Evolutionary conservation across 2,797 vertebrate species (phyloP).

Genomic region (Poeciliopsis paucimaculata): DNA sequence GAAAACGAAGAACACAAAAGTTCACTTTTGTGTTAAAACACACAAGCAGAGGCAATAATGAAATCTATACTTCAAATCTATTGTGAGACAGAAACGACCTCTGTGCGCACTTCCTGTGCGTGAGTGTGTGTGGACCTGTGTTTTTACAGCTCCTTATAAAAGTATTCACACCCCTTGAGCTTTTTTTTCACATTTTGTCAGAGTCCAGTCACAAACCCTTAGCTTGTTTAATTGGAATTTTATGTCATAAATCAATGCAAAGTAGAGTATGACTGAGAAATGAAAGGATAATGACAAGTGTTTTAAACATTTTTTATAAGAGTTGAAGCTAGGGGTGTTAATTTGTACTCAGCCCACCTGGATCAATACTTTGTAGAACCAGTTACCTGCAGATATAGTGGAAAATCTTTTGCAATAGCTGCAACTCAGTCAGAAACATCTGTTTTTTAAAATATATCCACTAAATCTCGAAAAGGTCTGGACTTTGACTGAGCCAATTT

Average conservation of each 20-base stretch:
- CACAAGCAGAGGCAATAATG: constrained; percentile 36
- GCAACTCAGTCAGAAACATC: not conserved
- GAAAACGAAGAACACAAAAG: constrained; percentile 44
- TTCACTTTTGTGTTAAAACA: constrained; percentile 34
- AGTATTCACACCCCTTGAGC: not conserved
- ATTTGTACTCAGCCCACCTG: not conserved
- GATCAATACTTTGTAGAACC: not conserved
- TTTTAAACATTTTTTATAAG: not conserved
- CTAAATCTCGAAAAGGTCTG: not conserved
- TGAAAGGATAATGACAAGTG: not conserved
- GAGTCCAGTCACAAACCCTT: not conserved
- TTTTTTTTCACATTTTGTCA: not conserved
- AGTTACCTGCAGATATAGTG: too few species aligned
- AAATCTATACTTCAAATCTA: constrained; percentile 43
- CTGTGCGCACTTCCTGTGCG: not conserved
- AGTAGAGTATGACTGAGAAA: not conserved
- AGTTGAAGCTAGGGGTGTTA: not conserved
- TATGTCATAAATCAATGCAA: not conserved
- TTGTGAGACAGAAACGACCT: constrained; percentile 10
- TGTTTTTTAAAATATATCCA: not conserved
- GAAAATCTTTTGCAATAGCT: not conserved
- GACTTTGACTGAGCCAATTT: not conserved
- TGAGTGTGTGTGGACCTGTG: not conserved
- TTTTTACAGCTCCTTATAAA: not conserved
- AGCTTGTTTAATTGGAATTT: not conserved